Base-by-base conservation (phyloP, 2,888 invertebrate species). In the Dasypolia templi region DNA sequence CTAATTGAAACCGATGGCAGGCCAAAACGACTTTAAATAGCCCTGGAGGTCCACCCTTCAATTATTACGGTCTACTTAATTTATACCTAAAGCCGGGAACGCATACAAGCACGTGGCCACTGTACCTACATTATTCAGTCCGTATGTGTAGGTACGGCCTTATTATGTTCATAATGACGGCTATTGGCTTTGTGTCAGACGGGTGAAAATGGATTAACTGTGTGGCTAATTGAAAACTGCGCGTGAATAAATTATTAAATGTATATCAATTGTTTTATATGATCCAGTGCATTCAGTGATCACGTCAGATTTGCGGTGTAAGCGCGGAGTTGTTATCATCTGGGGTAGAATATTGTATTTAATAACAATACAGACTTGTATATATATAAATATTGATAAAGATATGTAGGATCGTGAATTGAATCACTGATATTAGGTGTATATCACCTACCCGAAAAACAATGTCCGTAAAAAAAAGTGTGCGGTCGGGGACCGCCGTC, bases 51-150 rank as follows among this genome's bases (percentile, higher is more conserved):
- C 83, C 79, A 77, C 85, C 90, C 91, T 91, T 88, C 91, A 90
- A 92, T 93, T 93, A 89, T 92, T 92, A 90, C 94, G 92, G 92
- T 93, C 93, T 92, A 93, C 88, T 95, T 94, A 93, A 93, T 94
- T 93, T 93, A 93, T 93, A n/a, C n/a, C n/a, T n/a, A 92, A 92
- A 90, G 88, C 74, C 65, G 68, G 74, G 58, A 63, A 58, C 70
- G 35, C 71, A 72, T 55, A 65, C 32, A 64, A 63, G 14, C 74
- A 64, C 51, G 44, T 55, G 49, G 53, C 51, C 42, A 66, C 53
- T 49, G 46, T 42, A 64, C 44, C 49, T 63, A 59, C 42, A 63
- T 74, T 69, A 63, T 70, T 68, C 58, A 59, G 68, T 72, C 53
- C 53, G 19, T 65, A 39, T 59, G 42, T 67, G 26, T 53, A 58